Evolutionary conservation across 2,888 invertebrate genomes (phyloP).

Genomic region (Leptogaster cylindrica): DNA sequence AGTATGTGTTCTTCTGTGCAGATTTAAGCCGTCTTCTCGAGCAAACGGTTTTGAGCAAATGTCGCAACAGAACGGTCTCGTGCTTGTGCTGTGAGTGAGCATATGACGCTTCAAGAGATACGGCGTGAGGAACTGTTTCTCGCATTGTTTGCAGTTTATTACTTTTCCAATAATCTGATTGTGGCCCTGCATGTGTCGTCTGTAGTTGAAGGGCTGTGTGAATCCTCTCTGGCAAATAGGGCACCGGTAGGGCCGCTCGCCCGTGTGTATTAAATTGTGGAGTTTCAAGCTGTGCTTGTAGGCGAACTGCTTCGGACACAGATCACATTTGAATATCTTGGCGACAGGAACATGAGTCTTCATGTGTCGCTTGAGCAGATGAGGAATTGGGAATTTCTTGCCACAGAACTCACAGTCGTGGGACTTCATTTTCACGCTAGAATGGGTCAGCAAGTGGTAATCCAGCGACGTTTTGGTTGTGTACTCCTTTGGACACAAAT

Average conservation of each 20-base stretch:
- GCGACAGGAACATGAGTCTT: not conserved
- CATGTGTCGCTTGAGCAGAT: constrained; percentile 7
- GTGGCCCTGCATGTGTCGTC: constrained; percentile 21
- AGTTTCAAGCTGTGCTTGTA: constrained; percentile 8
- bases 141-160: constrained; percentile 33
- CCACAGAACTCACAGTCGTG: constrained; percentile 16
- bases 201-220: constrained; percentile 1
- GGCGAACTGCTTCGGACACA: constrained; percentile 30
- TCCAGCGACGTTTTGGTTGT: constrained; percentile 19
- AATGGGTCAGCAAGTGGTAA: constrained; percentile 2
- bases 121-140: constrained; percentile 45
- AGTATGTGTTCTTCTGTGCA: constrained; percentile 43
- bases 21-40: constrained; percentile 47
- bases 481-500: constrained; percentile 9
- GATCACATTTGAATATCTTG: constrained; percentile 6
- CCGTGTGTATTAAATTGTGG: constrained; percentile 35
- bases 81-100: constrained; percentile 46
- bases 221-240: constrained; percentile 31
- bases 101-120: constrained; percentile 47
- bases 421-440: constrained; percentile 3
- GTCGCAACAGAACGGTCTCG: constrained; percentile 48
- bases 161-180: constrained; percentile 28
- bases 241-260: constrained; percentile 35
- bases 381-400: constrained; percentile 10
- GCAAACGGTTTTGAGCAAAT: constrained; percentile 49